Evolutionary conservation across 2,113 vertebrate genomes (phyloP).

Genomic region (Antidorcas marsupialis): DNA sequence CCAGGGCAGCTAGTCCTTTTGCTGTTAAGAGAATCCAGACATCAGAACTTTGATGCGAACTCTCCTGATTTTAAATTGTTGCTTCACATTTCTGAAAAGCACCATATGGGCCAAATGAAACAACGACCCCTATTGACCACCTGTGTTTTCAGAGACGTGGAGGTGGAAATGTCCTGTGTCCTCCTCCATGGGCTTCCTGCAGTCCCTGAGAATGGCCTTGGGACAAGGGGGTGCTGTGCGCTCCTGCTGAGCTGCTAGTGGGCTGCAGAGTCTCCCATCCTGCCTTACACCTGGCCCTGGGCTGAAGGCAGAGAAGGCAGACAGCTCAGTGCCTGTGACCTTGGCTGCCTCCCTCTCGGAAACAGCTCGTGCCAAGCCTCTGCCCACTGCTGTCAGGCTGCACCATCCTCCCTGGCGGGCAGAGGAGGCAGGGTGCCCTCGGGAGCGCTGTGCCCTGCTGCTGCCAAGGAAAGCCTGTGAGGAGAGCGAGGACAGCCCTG

Average conservation of each 20-base stretch:
- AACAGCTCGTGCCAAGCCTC: neutral
- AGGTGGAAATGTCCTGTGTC: neutral
- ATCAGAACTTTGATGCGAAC: neutral
- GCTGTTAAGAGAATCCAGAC: neutral
- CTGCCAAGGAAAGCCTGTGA: neutral
- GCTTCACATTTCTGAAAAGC: slow-evolving; percentile 14
- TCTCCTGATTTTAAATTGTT: neutral
- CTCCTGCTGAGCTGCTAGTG: neutral
- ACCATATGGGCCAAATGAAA: neutral
- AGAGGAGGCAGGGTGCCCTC: neutral
- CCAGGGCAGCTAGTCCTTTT: neutral
- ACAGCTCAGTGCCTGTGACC: neutral
- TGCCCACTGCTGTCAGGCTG: slow-evolving; percentile 14
- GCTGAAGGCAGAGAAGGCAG: neutral
- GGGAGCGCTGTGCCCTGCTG: neutral
- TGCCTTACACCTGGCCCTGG: neutral
- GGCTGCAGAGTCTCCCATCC: neutral
- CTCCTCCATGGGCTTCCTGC: neutral
- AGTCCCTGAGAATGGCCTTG: neutral
- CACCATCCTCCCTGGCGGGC: neutral
- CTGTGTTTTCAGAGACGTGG: neutral
- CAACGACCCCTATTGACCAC: neutral
- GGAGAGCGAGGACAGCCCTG: neutral
- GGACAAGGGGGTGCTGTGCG: neutral
- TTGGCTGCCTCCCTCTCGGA: neutral